Evolutionary conservation across 2,888 invertebrate species (phyloP), one percentile per base, ranked within the genome.

Genomic region (Carcina quercana): DNA sequence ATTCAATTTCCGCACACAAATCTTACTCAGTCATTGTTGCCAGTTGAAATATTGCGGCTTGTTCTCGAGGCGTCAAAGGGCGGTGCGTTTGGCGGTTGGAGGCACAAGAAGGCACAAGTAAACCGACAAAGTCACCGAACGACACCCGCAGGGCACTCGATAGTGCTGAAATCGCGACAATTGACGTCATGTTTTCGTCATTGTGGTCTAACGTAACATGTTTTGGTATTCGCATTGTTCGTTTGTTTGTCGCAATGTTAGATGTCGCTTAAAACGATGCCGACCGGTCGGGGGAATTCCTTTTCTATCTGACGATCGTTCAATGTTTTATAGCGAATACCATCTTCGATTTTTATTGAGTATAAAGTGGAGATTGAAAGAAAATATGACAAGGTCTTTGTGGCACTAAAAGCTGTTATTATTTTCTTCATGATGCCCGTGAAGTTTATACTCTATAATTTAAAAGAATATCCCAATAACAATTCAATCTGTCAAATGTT

Each of bases 1-100:
- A 79, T n/a, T 73, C 80, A 75, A 82, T 82, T 80, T 83, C 83
- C 82, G 83, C 80, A 82, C 76, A 82, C 80, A 80, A 82, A 79
- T 80, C 71, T 73, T 65, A 59, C 70, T 44, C 45, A 50, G 76
- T 80, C 80, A 82, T 83, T 83, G 83, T 82, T 69, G 72, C 55
- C 50, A 55, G 66, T 70, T 76, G 72, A 80, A 71, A 72, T 80
- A 80, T 78, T 70, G 65, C 45, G 62, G 59, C 59, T 63, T 59
- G 61, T 58, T 57, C 56, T 54, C 45, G 50, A 58, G 44, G 51
- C 57, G 46, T 54, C 56, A 67, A 68, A 64, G 53, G 61, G 62
- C 67, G 67, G 67, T 39, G 24, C 13, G 34, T 15, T 39, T 64
- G n/a, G n/a, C n/a, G n/a, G n/a, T 69, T 67, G 58, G 50, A 44